Conservation (phyloP, 1,140 invertebrate genomes). For the Physella acuta region DNA sequence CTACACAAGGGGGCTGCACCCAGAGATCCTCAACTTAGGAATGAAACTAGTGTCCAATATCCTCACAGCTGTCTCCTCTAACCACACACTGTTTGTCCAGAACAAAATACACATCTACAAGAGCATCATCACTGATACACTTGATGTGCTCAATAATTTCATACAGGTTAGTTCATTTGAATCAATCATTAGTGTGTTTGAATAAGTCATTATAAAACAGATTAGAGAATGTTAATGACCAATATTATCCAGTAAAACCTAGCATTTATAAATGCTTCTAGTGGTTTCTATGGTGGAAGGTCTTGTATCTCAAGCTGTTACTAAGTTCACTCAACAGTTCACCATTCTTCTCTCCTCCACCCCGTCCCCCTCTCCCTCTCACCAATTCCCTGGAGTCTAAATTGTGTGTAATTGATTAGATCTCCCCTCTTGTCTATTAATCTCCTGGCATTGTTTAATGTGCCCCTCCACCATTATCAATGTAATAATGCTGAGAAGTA, state of each 20-base stretch:
- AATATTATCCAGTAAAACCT: too few relatives aligned
- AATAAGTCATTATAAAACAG: too few relatives aligned
- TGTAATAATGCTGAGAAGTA: neutral
- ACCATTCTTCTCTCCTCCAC: too few relatives aligned
- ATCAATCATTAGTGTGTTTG: too few relatives aligned
- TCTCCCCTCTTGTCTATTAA: neutral
- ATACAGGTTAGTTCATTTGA: conserved; percentile 12
- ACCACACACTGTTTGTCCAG: too few relatives aligned
- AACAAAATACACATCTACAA: neutral
- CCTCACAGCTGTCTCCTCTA: conserved; percentile 10
- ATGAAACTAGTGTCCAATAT: conserved; percentile 25
- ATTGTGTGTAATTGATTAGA: neutral
- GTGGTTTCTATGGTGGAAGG: too few relatives aligned
- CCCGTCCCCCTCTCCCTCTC: too few relatives aligned
- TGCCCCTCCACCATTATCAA: neutral
- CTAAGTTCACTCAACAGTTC: too few relatives aligned
- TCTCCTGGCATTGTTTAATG: conserved; percentile 1
- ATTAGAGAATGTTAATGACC: too few relatives aligned
- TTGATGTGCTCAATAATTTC: conserved; percentile 13
- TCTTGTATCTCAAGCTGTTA: too few relatives aligned
- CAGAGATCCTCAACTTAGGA: conserved; percentile 13
- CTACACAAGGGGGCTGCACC: neutral
- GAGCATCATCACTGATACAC: neutral
- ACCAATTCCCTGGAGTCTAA: too few relatives aligned
- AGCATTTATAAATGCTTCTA: too few relatives aligned